These are phyloP conservation scores for Psophia crepitans DNA, from an alignment of 2,113 vertebrate genomes.

Conservation along the genomic window DNA sequence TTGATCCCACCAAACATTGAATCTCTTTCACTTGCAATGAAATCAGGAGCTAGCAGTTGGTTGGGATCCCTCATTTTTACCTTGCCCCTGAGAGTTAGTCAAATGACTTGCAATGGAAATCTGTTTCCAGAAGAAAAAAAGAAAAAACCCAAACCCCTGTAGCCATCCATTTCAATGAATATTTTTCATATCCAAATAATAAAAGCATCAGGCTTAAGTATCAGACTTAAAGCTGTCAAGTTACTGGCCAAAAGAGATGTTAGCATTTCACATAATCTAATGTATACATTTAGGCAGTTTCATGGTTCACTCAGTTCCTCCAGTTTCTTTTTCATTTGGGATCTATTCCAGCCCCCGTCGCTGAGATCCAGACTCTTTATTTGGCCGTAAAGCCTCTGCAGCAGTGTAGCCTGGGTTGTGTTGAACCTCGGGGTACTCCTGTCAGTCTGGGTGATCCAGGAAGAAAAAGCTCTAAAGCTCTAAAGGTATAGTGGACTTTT, in stretches of 20 bases:
- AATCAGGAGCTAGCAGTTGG: not conserved
- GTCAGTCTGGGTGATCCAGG: not conserved
- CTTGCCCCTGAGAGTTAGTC: not conserved
- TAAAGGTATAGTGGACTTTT: not conserved
- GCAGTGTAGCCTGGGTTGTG: not conserved
- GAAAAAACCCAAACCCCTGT: not conserved
- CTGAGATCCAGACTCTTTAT: not conserved
- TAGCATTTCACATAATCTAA: slow-evolving; percentile 14
- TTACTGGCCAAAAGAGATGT: slow-evolving; percentile 43
- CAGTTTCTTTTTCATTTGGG: slow-evolving; percentile 17
- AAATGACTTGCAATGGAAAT: not conserved
- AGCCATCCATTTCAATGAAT: not conserved
- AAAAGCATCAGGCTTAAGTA: slow-evolving; percentile 39
- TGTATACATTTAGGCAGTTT: slow-evolving; percentile 43
- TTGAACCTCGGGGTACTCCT: not conserved
- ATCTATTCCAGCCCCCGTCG: not conserved
- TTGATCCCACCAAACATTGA: not conserved
- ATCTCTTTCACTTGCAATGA: not conserved
- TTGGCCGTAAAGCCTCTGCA: not conserved
- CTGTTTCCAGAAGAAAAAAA: not conserved
- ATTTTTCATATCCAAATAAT: slow-evolving; percentile 12
- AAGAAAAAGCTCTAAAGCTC: not conserved
- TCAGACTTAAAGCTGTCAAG: slow-evolving; percentile 44
- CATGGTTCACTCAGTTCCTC: not conserved
- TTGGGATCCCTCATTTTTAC: not conserved